Evolutionary conservation across 2,888 invertebrate species (phyloP).

Genomic region (Phymatocera aterrima): DNA sequence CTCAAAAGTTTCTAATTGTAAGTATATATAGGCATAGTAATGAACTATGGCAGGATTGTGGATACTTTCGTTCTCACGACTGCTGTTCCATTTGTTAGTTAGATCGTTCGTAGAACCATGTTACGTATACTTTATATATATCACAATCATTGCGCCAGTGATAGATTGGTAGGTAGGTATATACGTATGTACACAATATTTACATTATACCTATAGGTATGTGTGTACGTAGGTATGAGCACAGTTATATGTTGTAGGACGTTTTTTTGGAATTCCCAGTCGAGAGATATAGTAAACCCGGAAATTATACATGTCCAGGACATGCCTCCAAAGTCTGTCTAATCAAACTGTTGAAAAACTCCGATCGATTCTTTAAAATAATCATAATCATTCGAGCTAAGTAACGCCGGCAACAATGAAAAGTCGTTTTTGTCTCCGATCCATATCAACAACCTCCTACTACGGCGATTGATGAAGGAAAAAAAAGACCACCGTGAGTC

Average conservation of each 20-base stretch:
- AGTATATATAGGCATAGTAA: too few species aligned
- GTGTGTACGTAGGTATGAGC: neutral
- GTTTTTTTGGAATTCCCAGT: constrained; percentile 28
- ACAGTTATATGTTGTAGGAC: neutral
- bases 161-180: neutral
- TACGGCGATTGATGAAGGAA: neutral
- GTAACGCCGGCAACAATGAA: constrained; percentile 30
- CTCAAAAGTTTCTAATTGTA: neutral
- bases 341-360: constrained; percentile 22
- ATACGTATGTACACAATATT: neutral
- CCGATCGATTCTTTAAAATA: constrained; percentile 19
- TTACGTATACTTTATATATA: neutral
- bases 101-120: neutral
- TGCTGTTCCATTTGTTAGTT: neutral
- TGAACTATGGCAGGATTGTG: neutral
- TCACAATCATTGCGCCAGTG: neutral
- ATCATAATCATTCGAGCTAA: constrained; percentile 27
- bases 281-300: constrained; percentile 11
- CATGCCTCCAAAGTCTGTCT: constrained; percentile 30
- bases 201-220: neutral
- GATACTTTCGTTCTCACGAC: constrained; percentile 2
- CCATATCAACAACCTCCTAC: constrained; percentile 12
- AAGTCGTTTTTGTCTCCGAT: constrained; percentile 30
- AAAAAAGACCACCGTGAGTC: constrained; percentile 9
- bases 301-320: constrained; percentile 22